These are phyloP conservation scores for Tragulus kanchil DNA, from an alignment of 2,113 vertebrate genomes.

Conservation along the genomic window DNA sequence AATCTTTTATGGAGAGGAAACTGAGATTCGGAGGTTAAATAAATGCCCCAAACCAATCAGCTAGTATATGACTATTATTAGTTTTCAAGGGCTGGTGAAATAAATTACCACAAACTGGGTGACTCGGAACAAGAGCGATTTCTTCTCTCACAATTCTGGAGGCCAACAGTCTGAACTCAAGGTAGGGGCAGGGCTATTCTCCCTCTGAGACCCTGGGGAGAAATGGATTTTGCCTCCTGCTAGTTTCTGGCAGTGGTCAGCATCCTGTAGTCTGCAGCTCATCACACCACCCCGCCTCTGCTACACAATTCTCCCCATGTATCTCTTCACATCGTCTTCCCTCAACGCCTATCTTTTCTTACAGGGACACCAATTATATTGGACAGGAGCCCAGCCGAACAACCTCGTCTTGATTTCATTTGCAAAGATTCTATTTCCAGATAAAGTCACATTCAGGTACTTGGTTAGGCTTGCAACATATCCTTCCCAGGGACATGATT, in stretches of 20 bases:
- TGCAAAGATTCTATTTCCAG: neutral
- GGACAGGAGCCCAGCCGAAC: neutral
- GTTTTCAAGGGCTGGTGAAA: neutral
- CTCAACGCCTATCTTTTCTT: neutral
- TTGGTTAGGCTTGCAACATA: neutral
- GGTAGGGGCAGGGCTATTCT: neutral
- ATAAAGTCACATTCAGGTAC: neutral
- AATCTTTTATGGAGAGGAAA: conserved; percentile 7
- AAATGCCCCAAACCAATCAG: neutral
- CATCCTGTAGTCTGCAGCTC: neutral
- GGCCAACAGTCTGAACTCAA: neutral
- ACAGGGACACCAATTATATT: neutral
- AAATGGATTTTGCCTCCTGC: neutral
- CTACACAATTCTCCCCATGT: neutral
- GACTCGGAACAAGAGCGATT: neutral
- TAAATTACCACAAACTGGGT: neutral
- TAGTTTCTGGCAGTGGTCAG: neutral
- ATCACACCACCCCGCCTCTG: neutral
- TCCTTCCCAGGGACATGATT: neutral
- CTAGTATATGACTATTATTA: neutral
- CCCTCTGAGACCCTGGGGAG: neutral
- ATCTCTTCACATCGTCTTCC: neutral
- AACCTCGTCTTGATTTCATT: neutral
- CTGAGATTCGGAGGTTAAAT: neutral
- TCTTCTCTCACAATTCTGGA: neutral